Base-by-base conservation (phyloP, 1,140 invertebrate genomes). In the Tyrophagus putrescentiae region DNA sequence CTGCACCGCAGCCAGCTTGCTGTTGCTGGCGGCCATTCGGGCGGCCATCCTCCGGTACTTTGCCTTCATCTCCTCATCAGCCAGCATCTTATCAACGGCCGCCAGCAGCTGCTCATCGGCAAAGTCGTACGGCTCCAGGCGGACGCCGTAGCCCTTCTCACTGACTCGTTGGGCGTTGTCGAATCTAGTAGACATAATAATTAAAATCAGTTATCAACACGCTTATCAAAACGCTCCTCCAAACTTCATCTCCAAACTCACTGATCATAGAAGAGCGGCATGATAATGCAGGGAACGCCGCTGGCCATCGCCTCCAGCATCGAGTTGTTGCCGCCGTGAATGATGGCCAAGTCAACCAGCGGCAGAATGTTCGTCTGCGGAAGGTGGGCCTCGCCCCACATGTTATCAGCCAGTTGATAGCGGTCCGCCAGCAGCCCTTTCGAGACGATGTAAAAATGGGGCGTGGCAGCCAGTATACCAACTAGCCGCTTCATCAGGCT, bases 271-370 rank as follows among this genome's bases (percentile, higher is more conserved):
- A 45, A 62, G 9, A 62, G 16, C 2, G 32, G 36, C 1, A 62
- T 33, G 3, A 62, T 61, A 48, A 62, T 64, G 16, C 36, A 9
- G 33, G 32, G 36, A 34, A 18, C 21, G 3, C 60, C 60, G 34
- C 3, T 13, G 44, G 18, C n/a, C n/a, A 64, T 13, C 3, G 9
- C 29, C 45, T 58, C 28, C 1, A 16, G 33, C 6, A 56, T 4
- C 25, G 16, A 25, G 6, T 32, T 13, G 6, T n/a, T 56, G 0
- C 69, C 69, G 41, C 68, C 68, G 41, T 70, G 69, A 25, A 66
- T 65, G 23, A 70, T 64, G 39, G 70, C 68, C 6, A 68, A 25
- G 59, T 64, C 62, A 53, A 52, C 41, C 13, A 32, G 7, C 11
- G 41, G 62, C 6, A 63, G 11, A 31, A 62, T 29, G 28, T 18